Evolutionary conservation across 2,113 vertebrate species (phyloP).

Genomic region (Morone saxatilis): DNA sequence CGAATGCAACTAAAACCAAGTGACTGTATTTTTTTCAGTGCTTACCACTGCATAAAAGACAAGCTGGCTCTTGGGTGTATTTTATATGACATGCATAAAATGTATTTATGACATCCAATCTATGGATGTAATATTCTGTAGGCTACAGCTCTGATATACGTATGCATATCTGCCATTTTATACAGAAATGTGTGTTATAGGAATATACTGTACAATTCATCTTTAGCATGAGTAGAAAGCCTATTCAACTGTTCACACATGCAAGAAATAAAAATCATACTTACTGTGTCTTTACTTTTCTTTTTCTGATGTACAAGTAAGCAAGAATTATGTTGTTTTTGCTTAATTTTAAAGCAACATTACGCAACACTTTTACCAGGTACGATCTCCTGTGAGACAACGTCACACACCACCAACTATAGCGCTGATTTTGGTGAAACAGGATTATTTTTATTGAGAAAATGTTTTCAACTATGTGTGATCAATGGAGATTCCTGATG

Average conservation of each 20-base stretch:
- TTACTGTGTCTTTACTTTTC: background rate
- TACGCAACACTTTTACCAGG: too few species aligned
- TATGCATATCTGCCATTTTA: background rate
- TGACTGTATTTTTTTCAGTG: conserved; percentile 8
- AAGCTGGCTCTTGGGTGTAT: conserved; percentile 11
- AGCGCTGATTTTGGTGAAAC: too few species aligned
- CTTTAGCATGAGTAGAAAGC: background rate
- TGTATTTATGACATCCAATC: conserved; percentile 23
- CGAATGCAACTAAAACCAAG: conserved; percentile 22
- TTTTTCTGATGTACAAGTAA: background rate
- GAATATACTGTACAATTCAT: background rate
- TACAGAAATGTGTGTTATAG: background rate
- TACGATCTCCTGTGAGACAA: too few species aligned
- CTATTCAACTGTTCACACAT: background rate
- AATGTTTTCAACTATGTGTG: too few species aligned
- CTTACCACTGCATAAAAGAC: background rate
- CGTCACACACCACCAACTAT: too few species aligned
- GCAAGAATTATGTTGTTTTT: background rate
- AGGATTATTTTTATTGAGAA: too few species aligned
- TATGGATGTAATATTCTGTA: conserved; percentile 4
- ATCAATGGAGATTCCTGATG: too few species aligned
- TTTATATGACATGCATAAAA: conserved; percentile 42
- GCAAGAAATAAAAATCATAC: background rate
- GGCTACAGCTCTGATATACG: conserved; percentile 11
- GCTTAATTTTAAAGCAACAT: background rate